Base-by-base conservation (phyloP, 2,888 invertebrate species). In the Halictus ligatus region DNA sequence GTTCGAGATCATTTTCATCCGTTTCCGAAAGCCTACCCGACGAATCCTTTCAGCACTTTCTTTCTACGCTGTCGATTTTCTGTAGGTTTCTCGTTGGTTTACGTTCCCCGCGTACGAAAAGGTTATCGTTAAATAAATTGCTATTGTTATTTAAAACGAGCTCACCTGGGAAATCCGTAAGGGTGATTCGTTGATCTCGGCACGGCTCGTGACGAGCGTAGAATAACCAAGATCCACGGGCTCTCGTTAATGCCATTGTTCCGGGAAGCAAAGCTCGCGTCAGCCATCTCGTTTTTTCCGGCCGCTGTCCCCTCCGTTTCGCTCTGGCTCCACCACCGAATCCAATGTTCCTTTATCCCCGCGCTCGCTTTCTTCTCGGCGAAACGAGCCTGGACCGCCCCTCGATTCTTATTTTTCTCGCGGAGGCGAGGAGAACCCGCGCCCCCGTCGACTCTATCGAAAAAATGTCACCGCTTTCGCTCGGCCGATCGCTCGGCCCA, bases 191-290 rank as follows among this genome's bases (percentile, higher is more conserved):
- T n/a, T 58, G n/a, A 58, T 58, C n/a, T 12, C n/a, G 58, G 12
- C 0, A 12, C 12, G 67, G 73, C 43, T 69, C 75, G 80, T 64
- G 82, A 87, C 78, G 80, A 78, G 74, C 72, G 76, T 50, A 46
- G 72, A 74, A 80, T 64, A 67, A 80, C n/a, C 83, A 58, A n/a
- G 58, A 58, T 58, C n/a, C 58, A 58, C n/a, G 72, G 29, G 76
- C 73, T 75, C 89, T 88, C 89, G 89, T 91, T 88, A 91, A 90
- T 86, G 78, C 91, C 88, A 91, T 88, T 89, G 90, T 89, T 81
- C 81, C 82, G 77, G 72, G 64, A 81, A 81, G 75, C 74, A 81
- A 89, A 80, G 67, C 79, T 76, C 76, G 21, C 83, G 75, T 78
- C 80, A 74, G 50, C 40, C 58, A 21, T n/a, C 58, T 58, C 58